A percentile compares a stretch with the other conserved stretches of the same genome.
Evolutionary conservation across 2,888 invertebrate species (phyloP).

Genomic region (Xanthia icteritia): DNA sequence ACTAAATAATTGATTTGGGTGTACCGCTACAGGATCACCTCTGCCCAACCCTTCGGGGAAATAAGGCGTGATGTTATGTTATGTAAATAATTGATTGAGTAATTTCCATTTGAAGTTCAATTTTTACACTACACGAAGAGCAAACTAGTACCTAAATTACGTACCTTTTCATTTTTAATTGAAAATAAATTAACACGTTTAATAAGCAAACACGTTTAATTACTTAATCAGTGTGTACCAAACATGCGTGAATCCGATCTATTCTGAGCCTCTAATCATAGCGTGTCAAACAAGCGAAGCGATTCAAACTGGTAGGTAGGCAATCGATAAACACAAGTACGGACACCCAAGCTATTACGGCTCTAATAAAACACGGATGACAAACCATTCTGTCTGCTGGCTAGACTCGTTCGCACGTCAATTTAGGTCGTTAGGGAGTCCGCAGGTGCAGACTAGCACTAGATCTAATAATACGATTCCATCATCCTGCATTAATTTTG

Average conservation of each 20-base stretch:
- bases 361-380: constrained; percentile 58
- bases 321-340: constrained; percentile 54
- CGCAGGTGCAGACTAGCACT: constrained; percentile 24
- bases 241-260: constrained; percentile 31
- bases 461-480: neutral
- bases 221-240: constrained; percentile 37
- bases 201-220: constrained; percentile 14
- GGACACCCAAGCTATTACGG: constrained; percentile 41
- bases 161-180: neutral
- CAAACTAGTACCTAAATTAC: neutral
- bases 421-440: constrained; percentile 38
- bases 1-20: neutral
- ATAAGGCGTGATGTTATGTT: too few relatives aligned
- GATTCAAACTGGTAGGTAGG: constrained; percentile 35
- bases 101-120: neutral
- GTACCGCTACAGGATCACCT: too few relatives aligned
- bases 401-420: constrained; percentile 45
- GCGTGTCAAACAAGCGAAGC: constrained; percentile 40
- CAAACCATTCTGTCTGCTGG: constrained; percentile 49
- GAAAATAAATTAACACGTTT: too few relatives aligned
- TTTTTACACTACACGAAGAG: neutral
- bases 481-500: constrained; percentile 5
- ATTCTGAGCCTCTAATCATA: constrained; percentile 39
- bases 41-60: too few relatives aligned
- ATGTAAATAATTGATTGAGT: neutral